Evolutionary conservation across 2,113 vertebrate species (phyloP).

Genomic region (Salvelinus fontinalis): DNA sequence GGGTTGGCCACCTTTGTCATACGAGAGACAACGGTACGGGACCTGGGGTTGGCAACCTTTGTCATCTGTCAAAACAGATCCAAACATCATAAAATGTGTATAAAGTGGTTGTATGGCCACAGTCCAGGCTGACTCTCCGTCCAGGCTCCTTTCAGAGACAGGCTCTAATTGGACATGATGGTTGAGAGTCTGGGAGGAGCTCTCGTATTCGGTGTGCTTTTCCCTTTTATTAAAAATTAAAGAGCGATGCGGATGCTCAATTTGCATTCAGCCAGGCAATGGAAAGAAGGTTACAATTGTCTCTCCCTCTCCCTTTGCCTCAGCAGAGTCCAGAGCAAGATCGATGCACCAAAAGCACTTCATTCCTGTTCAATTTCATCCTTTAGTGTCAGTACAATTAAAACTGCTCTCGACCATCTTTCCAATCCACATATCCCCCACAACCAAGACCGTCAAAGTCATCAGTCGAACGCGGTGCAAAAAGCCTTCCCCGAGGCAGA

Average conservation of each 20-base stretch:
- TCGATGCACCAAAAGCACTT: slow-evolving; percentile 67
- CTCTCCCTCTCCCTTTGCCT: slow-evolving; percentile 3
- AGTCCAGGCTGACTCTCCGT: slow-evolving; percentile 41
- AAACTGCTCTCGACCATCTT: slow-evolving; percentile 52
- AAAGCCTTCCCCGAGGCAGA: background rate
- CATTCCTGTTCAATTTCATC: slow-evolving; percentile 70
- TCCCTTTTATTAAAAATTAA: slow-evolving; percentile 15
- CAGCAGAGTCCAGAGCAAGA: slow-evolving; percentile 38
- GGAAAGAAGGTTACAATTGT: slow-evolving; percentile 41
- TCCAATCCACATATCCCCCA: slow-evolving; percentile 48
- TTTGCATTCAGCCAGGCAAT: slow-evolving; percentile 52
- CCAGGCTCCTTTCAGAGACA: too few relatives aligned
- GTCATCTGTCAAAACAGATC: slow-evolving; percentile 50
- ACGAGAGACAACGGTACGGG: slow-evolving; percentile 21
- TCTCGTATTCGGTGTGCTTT: background rate
- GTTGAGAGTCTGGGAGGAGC: slow-evolving; percentile 25
- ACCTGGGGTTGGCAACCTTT: slow-evolving; percentile 10
- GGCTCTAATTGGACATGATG: slow-evolving; percentile 41
- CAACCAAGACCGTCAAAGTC: slow-evolving; percentile 46
- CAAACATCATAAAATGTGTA: slow-evolving; percentile 39
- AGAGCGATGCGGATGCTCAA: background rate
- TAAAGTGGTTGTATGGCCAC: slow-evolving; percentile 55
- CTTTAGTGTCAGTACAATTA: slow-evolving; percentile 69
- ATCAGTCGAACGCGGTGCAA: slow-evolving; percentile 30
- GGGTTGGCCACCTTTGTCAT: slow-evolving; percentile 31